Conservation (phyloP, 1,140 invertebrate genomes). For the Kradibia gibbosae region DNA sequence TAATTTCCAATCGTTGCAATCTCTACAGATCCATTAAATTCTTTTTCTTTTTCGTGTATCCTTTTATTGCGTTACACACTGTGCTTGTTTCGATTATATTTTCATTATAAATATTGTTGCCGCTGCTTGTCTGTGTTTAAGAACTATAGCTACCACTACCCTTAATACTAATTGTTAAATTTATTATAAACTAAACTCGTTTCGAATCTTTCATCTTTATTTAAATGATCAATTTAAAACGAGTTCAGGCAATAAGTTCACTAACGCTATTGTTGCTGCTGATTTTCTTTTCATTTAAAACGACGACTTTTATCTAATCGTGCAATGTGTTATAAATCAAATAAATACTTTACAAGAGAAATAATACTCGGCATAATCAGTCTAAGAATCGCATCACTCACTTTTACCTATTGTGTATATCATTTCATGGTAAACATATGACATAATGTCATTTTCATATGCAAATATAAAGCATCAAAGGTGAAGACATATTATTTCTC, state of each 20-base stretch:
- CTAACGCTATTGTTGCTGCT: slow-evolving; percentile 29
- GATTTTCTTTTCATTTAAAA: slow-evolving; percentile 17
- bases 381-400: slow-evolving; percentile 35
- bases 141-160: slow-evolving; percentile 40
- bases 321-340: slow-evolving; percentile 36
- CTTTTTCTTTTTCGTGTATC: slow-evolving; percentile 2
- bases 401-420: slow-evolving; percentile 4
- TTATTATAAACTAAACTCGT: slow-evolving; percentile 7
- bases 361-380: slow-evolving; percentile 44
- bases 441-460: neutral
- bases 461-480: neutral
- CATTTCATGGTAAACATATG: neutral
- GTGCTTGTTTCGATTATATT: slow-evolving; percentile 38
- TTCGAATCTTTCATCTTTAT: neutral
- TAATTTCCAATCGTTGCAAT: neutral
- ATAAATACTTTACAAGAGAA: slow-evolving; percentile 47
- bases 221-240: slow-evolving; percentile 1
- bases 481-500: slow-evolving; percentile 13
- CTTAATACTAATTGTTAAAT: slow-evolving; percentile 44
- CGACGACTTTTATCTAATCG: slow-evolving; percentile 36
- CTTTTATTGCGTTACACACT: slow-evolving; percentile 24
- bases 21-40: slow-evolving; percentile 7
- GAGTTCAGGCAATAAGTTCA: slow-evolving; percentile 29
- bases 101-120: slow-evolving; percentile 46
- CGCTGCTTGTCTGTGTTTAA: slow-evolving; percentile 30